Evolutionary conservation across 2,888 invertebrate species (phyloP).

Genomic region (Melitaea athalia): DNA sequence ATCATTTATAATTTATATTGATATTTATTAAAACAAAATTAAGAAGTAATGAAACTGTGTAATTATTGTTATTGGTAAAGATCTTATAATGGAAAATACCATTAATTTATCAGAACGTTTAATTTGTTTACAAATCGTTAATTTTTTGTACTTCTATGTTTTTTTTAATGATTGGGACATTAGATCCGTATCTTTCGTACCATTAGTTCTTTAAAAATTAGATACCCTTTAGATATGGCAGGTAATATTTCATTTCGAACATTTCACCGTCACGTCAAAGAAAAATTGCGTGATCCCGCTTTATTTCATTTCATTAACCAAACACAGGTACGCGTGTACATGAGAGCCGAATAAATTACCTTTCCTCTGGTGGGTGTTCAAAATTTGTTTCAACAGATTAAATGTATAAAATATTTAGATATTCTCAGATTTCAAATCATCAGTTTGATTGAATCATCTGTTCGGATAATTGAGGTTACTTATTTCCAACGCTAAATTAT

Average conservation of each 20-base stretch:
- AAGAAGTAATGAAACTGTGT: no score
- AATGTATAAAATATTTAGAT: neutral
- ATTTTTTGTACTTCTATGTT: no score
- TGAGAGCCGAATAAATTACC: constrained; percentile 47
- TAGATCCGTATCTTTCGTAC: no score
- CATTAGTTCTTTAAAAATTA: neutral
- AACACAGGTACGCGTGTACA: constrained; percentile 38
- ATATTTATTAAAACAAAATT: no score
- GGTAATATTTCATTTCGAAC: constrained; percentile 12
- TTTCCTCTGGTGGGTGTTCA: constrained; percentile 42
- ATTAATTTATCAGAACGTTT: no score
- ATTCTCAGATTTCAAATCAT: neutral
- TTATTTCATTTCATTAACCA: constrained; percentile 46
- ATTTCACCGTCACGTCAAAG: constrained; percentile 17
- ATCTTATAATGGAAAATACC: no score
- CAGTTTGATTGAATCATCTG: neutral
- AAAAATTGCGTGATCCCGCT: constrained; percentile 40
- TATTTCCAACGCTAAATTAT: neutral
- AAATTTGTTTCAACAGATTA: neutral
- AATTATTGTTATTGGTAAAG: no score
- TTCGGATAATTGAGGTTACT: neutral
- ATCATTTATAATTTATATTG: no score
- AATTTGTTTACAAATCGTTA: no score
- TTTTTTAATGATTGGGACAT: no score
- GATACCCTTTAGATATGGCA: constrained; percentile 6